These are phyloP conservation scores for Rhagologus leucostigma DNA, from an alignment of 2,113 vertebrate genomes.

Conservation along the genomic window DNA sequence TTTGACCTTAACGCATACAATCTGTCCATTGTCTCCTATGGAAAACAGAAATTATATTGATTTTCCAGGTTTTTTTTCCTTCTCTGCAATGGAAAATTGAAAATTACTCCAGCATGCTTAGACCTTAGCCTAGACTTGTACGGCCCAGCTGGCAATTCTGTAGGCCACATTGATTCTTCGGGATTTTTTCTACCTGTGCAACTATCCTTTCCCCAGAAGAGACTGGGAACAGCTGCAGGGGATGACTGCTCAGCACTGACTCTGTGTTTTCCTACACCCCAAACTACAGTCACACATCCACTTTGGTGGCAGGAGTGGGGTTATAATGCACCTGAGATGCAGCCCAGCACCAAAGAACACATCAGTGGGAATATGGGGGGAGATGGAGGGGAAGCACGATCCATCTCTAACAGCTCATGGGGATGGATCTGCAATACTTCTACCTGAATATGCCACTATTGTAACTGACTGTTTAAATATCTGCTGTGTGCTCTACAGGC, in stretches of 20 bases:
- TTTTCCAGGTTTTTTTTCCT: conserved; percentile 6
- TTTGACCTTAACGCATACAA: conserved; percentile 28
- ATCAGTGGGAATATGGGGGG: neutral
- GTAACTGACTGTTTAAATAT: neutral
- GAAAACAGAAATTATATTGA: conserved; percentile 13
- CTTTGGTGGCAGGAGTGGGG: neutral
- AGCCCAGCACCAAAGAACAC: neutral
- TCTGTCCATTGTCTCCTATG: neutral
- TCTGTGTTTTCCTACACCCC: neutral
- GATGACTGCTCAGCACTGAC: neutral
- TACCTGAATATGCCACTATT: neutral
- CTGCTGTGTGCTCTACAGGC: neutral
- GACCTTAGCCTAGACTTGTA: neutral
- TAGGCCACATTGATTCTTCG: neutral
- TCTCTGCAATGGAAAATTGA: conserved; percentile 8
- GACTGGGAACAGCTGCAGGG: neutral
- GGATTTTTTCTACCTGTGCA: neutral
- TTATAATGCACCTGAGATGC: neutral
- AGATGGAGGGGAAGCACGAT: accelerated
- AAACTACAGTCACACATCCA: neutral
- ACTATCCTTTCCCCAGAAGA: neutral
- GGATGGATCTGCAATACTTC: neutral
- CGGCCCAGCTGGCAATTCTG: neutral
- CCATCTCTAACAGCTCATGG: neutral
- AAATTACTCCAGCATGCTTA: conserved; percentile 32